Percentiles rank a stretch among this genome's conserved stretches.
Conservation (phyloP, 2,113 vertebrate genomes). For the Heptranchias perlo region DNA sequence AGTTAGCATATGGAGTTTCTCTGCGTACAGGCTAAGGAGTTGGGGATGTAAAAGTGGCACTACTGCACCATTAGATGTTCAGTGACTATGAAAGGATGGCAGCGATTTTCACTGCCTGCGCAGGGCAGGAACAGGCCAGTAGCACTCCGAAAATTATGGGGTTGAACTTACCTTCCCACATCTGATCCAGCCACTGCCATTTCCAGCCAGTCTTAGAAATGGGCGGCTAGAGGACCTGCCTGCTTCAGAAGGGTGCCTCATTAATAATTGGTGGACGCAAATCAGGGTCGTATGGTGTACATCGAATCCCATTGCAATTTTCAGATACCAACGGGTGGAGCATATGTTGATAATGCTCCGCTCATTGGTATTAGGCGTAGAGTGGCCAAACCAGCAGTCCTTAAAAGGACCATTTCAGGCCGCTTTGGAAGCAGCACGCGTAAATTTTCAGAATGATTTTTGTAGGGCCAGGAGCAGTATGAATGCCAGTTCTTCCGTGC, state of each 20-base stretch:
- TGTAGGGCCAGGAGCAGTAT: not conserved
- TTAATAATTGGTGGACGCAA: not conserved
- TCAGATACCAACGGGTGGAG: not conserved
- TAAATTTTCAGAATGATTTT: not conserved
- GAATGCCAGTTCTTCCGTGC: not conserved
- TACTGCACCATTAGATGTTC: too few species aligned
- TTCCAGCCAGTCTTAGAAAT: too few species aligned
- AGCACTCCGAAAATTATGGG: too few species aligned
- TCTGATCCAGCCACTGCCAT: too few species aligned
- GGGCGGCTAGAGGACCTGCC: not conserved
- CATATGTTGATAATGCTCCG: not conserved
- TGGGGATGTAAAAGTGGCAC: too few species aligned
- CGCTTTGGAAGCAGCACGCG: not conserved
- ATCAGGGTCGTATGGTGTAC: too few species aligned
- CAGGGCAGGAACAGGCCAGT: too few species aligned
- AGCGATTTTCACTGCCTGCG: too few species aligned
- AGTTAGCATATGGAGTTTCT: too few species aligned
- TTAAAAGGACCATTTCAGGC: not conserved
- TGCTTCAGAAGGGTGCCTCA: not conserved
- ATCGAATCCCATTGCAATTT: not conserved
- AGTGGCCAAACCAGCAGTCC: not conserved
- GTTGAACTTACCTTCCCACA: too few species aligned
- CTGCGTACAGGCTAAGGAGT: too few species aligned
- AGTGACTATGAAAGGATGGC: too few species aligned
- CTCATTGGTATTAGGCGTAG: not conserved